Conservation (phyloP, 2,113 vertebrate species). For the Pimephales promelas region DNA sequence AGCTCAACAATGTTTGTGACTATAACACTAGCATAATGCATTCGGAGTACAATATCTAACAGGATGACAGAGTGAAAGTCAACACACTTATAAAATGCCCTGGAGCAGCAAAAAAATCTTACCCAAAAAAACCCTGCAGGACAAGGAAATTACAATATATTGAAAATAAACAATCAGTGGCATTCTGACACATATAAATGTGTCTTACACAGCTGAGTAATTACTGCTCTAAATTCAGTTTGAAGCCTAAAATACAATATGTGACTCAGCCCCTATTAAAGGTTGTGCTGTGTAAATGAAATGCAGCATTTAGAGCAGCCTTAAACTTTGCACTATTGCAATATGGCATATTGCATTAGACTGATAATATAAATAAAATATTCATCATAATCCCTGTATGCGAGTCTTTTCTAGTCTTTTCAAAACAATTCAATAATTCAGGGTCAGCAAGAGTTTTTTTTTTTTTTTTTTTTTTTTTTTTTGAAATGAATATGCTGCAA, state of each 20-base stretch:
- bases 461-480: too few species aligned
- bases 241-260: neutral
- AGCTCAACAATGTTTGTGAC: neutral
- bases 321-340: neutral
- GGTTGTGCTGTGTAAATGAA: neutral
- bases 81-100: neutral
- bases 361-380: neutral
- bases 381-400: too few species aligned
- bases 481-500: too few species aligned
- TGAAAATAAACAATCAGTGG: neutral
- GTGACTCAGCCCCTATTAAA: neutral
- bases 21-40: constrained; percentile 28
- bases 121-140: neutral
- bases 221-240: neutral
- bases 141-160: neutral
- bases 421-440: neutral
- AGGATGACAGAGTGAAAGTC: neutral
- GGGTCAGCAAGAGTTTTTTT: neutral
- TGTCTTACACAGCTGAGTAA: neutral
- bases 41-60: neutral
- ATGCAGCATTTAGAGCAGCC: neutral
- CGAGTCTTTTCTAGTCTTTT: too few species aligned
- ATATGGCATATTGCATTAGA: neutral
- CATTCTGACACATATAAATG: neutral
- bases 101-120: neutral